A percentile compares a stretch with the other conserved stretches of the same genome.
Evolutionary conservation across 2,797 vertebrate genomes (phyloP).

Genomic region (Pipistrellus pygmaeus): DNA sequence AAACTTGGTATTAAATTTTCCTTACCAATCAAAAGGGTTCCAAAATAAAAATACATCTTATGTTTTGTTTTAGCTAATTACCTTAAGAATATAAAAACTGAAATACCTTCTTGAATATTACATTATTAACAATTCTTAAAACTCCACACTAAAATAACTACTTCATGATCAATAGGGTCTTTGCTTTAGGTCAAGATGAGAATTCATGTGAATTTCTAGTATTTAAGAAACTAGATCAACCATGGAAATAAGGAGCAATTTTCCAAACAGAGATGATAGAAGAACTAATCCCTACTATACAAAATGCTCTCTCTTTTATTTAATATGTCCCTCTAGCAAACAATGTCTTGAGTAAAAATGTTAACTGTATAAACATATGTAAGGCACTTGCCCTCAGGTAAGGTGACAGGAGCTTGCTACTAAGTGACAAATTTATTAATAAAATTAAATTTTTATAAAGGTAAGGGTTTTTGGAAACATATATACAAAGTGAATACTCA

Average conservation of each 20-base stretch:
- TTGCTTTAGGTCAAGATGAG: background rate
- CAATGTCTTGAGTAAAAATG: background rate
- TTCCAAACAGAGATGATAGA: background rate
- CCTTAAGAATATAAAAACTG: slow-evolving; percentile 44
- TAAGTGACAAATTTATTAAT: background rate
- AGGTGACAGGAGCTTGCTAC: background rate
- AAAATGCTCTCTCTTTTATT: slow-evolving; percentile 61
- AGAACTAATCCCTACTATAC: background rate
- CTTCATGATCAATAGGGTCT: background rate
- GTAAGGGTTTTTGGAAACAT: slow-evolving; percentile 10
- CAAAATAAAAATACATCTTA: background rate
- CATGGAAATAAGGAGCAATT: slow-evolving; percentile 23
- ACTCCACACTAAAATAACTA: background rate
- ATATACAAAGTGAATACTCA: background rate
- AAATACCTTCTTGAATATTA: slow-evolving; percentile 25
- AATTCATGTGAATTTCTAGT: slow-evolving; percentile 22
- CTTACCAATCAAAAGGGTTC: background rate
- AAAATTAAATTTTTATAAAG: slow-evolving; percentile 39
- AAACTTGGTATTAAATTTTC: slow-evolving; percentile 6
- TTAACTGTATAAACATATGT: slow-evolving; percentile 10
- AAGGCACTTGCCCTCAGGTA: background rate
- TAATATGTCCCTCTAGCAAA: slow-evolving; percentile 48
- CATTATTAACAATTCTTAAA: slow-evolving; percentile 50
- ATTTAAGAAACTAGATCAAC: slow-evolving; percentile 30
- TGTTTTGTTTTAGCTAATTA: slow-evolving; percentile 18